Evolutionary conservation across 2,888 invertebrate species (phyloP), one percentile per base, ranked within the genome.

Genomic region (Empis stercorea): DNA sequence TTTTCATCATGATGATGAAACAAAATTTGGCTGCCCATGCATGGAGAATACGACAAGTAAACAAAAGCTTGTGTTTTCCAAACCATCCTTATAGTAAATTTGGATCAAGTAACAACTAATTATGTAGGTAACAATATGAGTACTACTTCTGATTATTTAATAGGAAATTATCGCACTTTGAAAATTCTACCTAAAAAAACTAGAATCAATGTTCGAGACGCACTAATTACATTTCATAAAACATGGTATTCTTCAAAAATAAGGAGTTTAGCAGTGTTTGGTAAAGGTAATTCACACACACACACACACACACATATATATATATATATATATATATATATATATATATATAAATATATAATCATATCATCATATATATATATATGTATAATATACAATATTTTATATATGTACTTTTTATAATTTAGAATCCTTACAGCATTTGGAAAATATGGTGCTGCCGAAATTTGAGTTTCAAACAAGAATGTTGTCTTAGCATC

Each of bases 231-330:
- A 58, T 99, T 96, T 68, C 93, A 99, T 71, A 72, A 79, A 10
- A 71, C 81, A 51, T 92, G 88, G 84, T 99, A 99, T 70, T 97
- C 96, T 0, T 76, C 96, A 0, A 96, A 97, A 70, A 81, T 95
- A 46, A 99, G 94, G 95, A 79, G 82, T 4, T 71, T 96, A 10
- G 80, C 84, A 45, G 80, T 97, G 3, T 71, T 95, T 52, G 95
- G 95, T 50, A 92, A 88, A 78, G 86, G 87, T 85, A n/a, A n/a
- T n/a, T n/a, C n/a, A n/a, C n/a, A n/a, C n/a, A n/a, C n/a, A n/a
- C n/a, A n/a, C n/a, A n/a, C n/a, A n/a, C n/a, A n/a, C n/a, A n/a
- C n/a, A n/a, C n/a, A n/a, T n/a, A n/a, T n/a, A n/a, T n/a, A n/a
- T n/a, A n/a, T n/a, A n/a, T n/a, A n/a, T n/a, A n/a, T n/a, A n/a